Conservation (phyloP, 2,888 invertebrate genomes). For the Neoitamus cyanurus region DNA sequence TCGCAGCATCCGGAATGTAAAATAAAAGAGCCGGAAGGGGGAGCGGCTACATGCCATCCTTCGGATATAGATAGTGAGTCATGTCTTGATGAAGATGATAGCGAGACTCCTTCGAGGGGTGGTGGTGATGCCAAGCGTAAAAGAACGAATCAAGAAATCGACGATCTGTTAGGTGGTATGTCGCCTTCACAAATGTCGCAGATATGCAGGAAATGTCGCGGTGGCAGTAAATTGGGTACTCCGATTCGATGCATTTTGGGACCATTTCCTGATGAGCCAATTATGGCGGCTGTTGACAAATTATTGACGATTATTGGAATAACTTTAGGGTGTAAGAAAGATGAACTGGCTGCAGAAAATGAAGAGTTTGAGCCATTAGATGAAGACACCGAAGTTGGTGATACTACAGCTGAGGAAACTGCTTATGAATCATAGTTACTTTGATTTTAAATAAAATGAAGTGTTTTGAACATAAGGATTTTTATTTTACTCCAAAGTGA, state of each 20-base stretch:
- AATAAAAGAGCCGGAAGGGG: neutral
- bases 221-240: neutral
- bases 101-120: no score
- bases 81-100: neutral
- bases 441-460: neutral
- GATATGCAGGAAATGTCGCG: neutral
- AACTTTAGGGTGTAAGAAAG: neutral
- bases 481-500: neutral
- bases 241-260: neutral
- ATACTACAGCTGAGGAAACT: neutral
- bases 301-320: neutral
- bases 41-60: no score
- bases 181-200: neutral
- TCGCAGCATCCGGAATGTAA: neutral
- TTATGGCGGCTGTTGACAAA: neutral
- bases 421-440: neutral
- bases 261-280: constrained; percentile 30
- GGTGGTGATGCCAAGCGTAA: neutral
- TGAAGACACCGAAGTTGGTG: neutral
- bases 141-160: neutral
- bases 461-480: neutral
- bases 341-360: neutral
- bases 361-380: neutral
- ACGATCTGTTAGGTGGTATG: neutral
- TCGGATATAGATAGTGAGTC: neutral